phyloP scores from a whole-genome alignment of 1,140 invertebrate genomes.

The Dendrolimus kikuchii region DNA sequence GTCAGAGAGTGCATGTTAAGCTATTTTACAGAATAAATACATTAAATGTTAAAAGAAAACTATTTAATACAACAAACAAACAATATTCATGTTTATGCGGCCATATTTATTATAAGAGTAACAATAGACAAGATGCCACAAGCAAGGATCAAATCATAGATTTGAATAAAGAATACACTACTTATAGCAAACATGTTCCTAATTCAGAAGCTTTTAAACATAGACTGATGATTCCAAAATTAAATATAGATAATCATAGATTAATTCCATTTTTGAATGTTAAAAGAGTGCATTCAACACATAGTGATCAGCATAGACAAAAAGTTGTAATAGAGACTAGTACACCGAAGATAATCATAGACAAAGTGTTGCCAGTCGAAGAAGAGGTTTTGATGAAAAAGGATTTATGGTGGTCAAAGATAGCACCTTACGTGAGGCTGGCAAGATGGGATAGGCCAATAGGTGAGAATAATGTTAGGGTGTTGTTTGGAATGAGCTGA shows the following conservation, averaged over 20 bases:
- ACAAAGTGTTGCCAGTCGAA: constrained; percentile 30
- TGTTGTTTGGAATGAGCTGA: no score
- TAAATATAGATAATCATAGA: no score
- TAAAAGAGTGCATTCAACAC: constrained; percentile 37
- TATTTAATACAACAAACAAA: not conserved
- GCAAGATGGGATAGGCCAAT: constrained; percentile 95
- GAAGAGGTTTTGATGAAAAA: constrained; percentile 13
- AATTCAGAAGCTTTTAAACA: no score
- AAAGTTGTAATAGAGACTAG: constrained; percentile 56
- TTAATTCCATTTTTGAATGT: not conserved
- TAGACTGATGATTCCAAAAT: no score
- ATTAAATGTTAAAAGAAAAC: constrained; percentile 6
- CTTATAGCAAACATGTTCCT: no score
- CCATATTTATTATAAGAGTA: constrained; percentile 13
- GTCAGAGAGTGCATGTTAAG: constrained; percentile 5
- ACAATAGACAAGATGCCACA: constrained; percentile 5
- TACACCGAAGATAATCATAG: constrained; percentile 47
- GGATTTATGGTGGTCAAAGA: constrained; percentile 27
- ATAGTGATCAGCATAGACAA: constrained; percentile 53
- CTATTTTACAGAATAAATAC: constrained; percentile 3
- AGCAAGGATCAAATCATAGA: no score
- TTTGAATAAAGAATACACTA: no score
- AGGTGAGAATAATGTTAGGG: constrained; percentile 73
- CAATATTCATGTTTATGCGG: constrained; percentile 15
- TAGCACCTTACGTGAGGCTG: constrained; percentile 87